phyloP scores from a whole-genome alignment of 1,140 invertebrate species.

The Calephelis virginiensis region DNA sequence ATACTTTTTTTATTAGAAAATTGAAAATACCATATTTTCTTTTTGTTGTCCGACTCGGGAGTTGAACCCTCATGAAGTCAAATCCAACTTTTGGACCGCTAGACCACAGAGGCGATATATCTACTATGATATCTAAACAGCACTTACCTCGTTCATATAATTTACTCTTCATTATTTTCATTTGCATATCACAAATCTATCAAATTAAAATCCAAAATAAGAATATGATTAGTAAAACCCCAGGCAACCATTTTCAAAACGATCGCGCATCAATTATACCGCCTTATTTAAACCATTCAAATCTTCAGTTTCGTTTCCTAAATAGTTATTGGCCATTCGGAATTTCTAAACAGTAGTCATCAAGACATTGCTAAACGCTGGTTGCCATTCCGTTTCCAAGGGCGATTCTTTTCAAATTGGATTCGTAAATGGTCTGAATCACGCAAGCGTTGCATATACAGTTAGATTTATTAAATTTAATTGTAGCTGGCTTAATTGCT shows the following conservation, averaged over 20 bases:
- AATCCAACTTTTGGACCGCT: too few species aligned
- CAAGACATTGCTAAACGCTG: constrained; percentile 48
- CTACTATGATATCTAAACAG: too few species aligned
- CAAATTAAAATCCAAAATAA: constrained; percentile 28
- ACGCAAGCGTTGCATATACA: neutral
- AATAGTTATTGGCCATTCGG: constrained; percentile 39
- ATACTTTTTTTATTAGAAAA: too few species aligned
- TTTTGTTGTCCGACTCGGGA: too few species aligned
- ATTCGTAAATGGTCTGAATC: constrained; percentile 26
- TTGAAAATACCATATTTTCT: too few species aligned
- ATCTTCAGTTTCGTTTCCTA: constrained; percentile 29
- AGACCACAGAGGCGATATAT: too few species aligned
- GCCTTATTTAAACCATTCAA: constrained; percentile 41
- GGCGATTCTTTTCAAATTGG: constrained; percentile 46
- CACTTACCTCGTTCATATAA: neutral
- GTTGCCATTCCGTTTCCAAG: constrained; percentile 52
- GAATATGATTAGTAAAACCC: constrained; percentile 25
- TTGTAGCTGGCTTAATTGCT: neutral
- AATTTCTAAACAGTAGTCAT: constrained; percentile 53
- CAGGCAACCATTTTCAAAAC: constrained; percentile 36
- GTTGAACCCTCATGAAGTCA: too few species aligned
- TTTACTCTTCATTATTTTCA: neutral
- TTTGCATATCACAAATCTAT: constrained; percentile 20
- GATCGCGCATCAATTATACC: constrained; percentile 26
- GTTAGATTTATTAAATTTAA: constrained; percentile 16